Base-by-base conservation (phyloP, 2,113 vertebrate genomes). In the Stigmatopora argus region DNA sequence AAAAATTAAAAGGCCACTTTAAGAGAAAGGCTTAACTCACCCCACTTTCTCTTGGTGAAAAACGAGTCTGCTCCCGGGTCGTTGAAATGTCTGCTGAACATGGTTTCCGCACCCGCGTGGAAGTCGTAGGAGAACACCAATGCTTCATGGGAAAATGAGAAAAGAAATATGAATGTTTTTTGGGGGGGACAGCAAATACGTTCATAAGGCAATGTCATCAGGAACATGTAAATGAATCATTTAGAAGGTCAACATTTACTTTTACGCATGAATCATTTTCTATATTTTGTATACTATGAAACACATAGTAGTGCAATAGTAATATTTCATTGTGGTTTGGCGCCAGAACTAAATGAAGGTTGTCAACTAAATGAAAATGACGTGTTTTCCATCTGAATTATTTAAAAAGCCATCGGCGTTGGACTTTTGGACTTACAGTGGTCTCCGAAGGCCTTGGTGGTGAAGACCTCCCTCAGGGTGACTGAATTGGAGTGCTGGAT, bases 61-160 rank as follows among this genome's bases (percentile, higher is more conserved):
- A 93, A 99, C 47, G 93, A 94, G 85, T 99, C 97, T 57, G 97
- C 94, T 69, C 92, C 92, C 17, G 97, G 95, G 75, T 99, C 96
- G 73, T 96, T 98, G 88, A 98, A 99, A 83, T 99, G 97, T 83
- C 94, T 92, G 91, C 93, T 96, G 92, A 96, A 98, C 96, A 99
- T 94, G 41, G 97, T 99, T 83, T 98, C 97, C 74, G 95, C 95
- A 82, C 96, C 96, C 77, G 97, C 96, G 66, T 98, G 96, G 87
- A 99, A 99, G 87, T 99, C 97, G 64, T 98, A 98, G 1, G 96
- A 97, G 90, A 99, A 99, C 78, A 99, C 95, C 86, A 99, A 91
- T 18, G 97, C 97, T 99, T 41, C 7, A 61, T n/a, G 23, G 31
- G 35, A 1, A 17, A 11, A 3, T 61, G 17, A 76, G 41, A 35